Percentiles rank a stretch among this genome's conserved stretches.
Conservation (phyloP, 2,113 vertebrate species). For the Prietella phreatophila region DNA sequence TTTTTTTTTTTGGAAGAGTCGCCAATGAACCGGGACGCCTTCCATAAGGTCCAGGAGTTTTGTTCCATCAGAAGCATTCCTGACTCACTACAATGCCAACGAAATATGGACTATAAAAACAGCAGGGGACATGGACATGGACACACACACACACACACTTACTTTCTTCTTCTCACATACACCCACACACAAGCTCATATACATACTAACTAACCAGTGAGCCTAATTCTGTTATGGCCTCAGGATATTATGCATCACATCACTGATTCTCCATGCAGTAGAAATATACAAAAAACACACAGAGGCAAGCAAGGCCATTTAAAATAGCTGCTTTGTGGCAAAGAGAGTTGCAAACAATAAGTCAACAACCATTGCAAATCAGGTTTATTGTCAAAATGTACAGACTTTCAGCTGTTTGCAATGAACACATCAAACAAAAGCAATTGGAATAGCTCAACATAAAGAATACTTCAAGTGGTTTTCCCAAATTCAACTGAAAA, state of each 20-base stretch:
- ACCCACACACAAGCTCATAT: constrained; percentile 25
- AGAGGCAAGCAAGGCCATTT: constrained; percentile 40
- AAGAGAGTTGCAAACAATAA: not conserved
- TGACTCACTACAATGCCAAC: not conserved
- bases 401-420: too few species aligned
- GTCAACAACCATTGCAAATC: not conserved
- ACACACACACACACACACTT: not conserved
- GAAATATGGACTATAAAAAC: not conserved
- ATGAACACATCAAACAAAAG: too few species aligned
- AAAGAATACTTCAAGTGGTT: too few species aligned
- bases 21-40: not conserved
- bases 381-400: too few species aligned
- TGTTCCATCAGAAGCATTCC: not conserved
- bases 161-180: not conserved
- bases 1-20: not conserved
- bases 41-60: not conserved
- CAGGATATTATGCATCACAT: constrained; percentile 45
- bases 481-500: too few species aligned
- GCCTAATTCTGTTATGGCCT: constrained; percentile 56
- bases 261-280: constrained; percentile 39
- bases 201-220: constrained; percentile 50
- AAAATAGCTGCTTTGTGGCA: constrained; percentile 55
- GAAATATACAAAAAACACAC: not conserved
- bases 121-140: not conserved
- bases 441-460: too few species aligned